A percentile compares a stretch with the other conserved stretches of the same genome.
These are phyloP conservation scores for Coleophora deauratella DNA, from an alignment of 2,888 invertebrate genomes.

Conservation along the genomic window DNA sequence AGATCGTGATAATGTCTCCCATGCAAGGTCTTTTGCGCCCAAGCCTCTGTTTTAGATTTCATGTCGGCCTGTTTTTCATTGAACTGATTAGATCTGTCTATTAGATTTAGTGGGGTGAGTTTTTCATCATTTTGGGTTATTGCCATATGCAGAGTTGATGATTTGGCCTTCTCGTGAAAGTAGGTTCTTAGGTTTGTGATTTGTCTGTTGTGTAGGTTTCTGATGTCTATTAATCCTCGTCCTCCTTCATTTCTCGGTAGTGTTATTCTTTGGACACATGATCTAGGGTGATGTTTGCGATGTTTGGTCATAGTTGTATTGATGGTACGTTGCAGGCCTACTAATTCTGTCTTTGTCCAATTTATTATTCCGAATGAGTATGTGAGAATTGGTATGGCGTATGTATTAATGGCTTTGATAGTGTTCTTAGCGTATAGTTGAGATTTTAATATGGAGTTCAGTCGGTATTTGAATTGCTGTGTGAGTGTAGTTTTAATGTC, in stretches of 20 bases:
- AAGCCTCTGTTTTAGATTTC: not conserved
- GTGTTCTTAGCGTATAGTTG: not conserved
- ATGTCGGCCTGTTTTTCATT: not conserved
- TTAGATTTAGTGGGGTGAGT: not conserved
- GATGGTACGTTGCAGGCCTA: conserved; percentile 1
- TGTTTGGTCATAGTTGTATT: conserved; percentile 3
- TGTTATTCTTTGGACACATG: conserved; percentile 7
- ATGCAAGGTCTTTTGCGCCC: conserved; percentile 8
- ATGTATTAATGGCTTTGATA: not conserved
- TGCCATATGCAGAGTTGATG: not conserved
- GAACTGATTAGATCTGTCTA: not conserved
- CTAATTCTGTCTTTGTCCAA: conserved; percentile 1
- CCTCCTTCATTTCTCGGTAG: conserved; percentile 2
- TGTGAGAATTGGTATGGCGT: not conserved
- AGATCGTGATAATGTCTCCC: conserved; percentile 6
- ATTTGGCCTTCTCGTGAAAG: conserved; percentile 2
- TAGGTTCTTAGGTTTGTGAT: conserved; percentile 2
- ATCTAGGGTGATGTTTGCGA: conserved; percentile 7
- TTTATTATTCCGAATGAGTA: conserved; percentile 5
- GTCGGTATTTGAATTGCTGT: not conserved
- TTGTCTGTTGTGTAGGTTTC: conserved; percentile 5
- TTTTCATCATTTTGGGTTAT: not conserved
- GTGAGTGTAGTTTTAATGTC: not conserved
- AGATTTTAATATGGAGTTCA: not conserved
- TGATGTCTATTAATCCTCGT: conserved; percentile 9